Percentiles rank a stretch among this genome's conserved stretches.
Evolutionary conservation across 2,797 vertebrate species (phyloP).

Genomic region (Chromis chromis): DNA sequence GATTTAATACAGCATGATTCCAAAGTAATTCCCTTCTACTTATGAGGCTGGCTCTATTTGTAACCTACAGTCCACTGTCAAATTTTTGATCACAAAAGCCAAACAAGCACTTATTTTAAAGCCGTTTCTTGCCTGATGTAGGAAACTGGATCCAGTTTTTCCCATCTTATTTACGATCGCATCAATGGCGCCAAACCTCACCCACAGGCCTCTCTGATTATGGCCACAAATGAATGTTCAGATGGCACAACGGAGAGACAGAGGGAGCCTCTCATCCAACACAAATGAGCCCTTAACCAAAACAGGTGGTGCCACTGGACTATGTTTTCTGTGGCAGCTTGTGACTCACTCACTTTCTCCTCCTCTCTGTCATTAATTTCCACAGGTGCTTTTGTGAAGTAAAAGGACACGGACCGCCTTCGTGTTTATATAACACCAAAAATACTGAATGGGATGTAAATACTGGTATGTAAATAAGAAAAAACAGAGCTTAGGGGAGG

Average conservation of each 20-base stretch:
- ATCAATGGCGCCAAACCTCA: slow-evolving; percentile 7
- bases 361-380: slow-evolving; percentile 54
- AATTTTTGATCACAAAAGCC: background rate
- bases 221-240: slow-evolving; percentile 46
- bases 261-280: slow-evolving; percentile 40
- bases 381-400: slow-evolving; percentile 25
- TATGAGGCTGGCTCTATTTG: background rate
- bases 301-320: slow-evolving; percentile 64
- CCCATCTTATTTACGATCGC: slow-evolving; percentile 21
- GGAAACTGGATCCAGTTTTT: slow-evolving; percentile 14
- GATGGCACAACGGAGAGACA: slow-evolving; percentile 9
- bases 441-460: slow-evolving; percentile 44
- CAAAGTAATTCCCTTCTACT: background rate
- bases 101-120: background rate
- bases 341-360: slow-evolving; percentile 57
- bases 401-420: slow-evolving; percentile 25
- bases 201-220: slow-evolving; percentile 24
- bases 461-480: slow-evolving; percentile 27
- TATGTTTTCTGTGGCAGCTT: slow-evolving; percentile 29
- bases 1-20: background rate
- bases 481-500: slow-evolving; percentile 5
- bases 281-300: slow-evolving; percentile 42
- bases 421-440: slow-evolving; percentile 48
- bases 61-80: background rate
- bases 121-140: slow-evolving; percentile 1